Evolutionary conservation across 2,888 invertebrate species (phyloP), one percentile per base, ranked within the genome.

Genomic region (Deladenus siricidicola): DNA sequence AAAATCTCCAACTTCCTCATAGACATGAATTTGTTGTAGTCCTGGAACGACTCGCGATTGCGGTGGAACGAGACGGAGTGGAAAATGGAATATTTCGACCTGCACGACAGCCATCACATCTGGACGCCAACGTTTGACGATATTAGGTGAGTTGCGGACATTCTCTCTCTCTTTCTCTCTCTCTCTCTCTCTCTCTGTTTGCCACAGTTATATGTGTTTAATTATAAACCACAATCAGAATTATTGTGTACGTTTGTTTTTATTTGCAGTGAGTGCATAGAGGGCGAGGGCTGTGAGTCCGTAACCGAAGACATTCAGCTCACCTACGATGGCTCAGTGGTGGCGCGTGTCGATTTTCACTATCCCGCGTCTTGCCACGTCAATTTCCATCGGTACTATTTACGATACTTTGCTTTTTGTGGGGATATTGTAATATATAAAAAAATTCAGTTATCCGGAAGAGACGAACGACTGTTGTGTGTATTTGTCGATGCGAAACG

Each of bases 301-400:
- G 51, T 53, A 2, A 57, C 69, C 1, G 58, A 59, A 29, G 73
- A 75, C 45, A 58, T 75, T 29, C 68, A 70, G 43, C 53, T 76
- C 10, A 56, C 57, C 29, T 50, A 56, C 23, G 69, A 68, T 48
- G 76, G 76, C 19, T 60, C 48, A 10, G 70, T 76, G 19, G 63
- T 64, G 24, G 74, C 69, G 6, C 45, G 68, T 21, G 58, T 70
- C 19, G 63, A 66, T n/a, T 75, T 75, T 66, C 63, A 68, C 42
- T 76, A 71, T 56, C 67, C 69, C 6, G 59, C 75, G 1, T 70
- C 66, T 48, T 75, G 75, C 59, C 58, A 55, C n/a, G 63, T 76
- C 19, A 68, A 75, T 51, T 75, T 69, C 56, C 56, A 53, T 50
- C 64, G 63, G 66, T 71, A 48, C 6, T 58, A 2, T 26, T 19